Conservation (phyloP, 2,797 vertebrate genomes). For the Pelodytes ibericus region DNA sequence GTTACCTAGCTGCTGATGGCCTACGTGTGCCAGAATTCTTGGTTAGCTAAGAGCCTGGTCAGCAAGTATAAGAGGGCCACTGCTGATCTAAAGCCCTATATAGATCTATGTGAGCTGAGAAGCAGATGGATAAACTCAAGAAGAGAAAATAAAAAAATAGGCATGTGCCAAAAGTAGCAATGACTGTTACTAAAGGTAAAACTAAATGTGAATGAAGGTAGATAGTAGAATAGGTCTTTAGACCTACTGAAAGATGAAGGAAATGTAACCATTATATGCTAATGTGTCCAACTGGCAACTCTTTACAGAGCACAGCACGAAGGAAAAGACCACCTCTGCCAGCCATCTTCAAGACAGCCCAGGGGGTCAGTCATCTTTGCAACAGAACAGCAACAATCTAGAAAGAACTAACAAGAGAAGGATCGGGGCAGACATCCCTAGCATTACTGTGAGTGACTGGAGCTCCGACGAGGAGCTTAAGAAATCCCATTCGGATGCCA, state of each 20-base stretch:
- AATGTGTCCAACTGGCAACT: slow-evolving; percentile 36
- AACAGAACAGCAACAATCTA: slow-evolving; percentile 58
- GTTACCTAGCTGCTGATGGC: no score
- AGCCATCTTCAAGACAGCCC: slow-evolving; percentile 60
- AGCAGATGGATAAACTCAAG: no score
- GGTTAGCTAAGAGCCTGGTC: no score
- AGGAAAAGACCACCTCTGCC: slow-evolving; percentile 65
- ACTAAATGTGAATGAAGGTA: no score
- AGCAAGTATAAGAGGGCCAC: no score
- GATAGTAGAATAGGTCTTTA: no score
- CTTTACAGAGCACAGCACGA: slow-evolving; percentile 67
- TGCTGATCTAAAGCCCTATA: no score
- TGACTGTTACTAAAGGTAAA: no score
- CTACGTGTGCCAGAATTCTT: no score
- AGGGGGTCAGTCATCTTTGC: slow-evolving; percentile 64
- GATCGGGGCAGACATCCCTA: slow-evolving; percentile 60
- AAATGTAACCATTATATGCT: background rate
- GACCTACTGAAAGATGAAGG: background rate
- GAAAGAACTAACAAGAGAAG: slow-evolving; percentile 64
- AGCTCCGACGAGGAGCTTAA: slow-evolving; percentile 77
- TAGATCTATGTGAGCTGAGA: no score
- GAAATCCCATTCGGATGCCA: slow-evolving; percentile 66
- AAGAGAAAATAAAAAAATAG: no score
- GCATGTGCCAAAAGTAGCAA: no score
- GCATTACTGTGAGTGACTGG: slow-evolving; percentile 72